Evolutionary conservation across 2,888 invertebrate genomes (phyloP).

Genomic region (Cryptophagus acutangulus): DNA sequence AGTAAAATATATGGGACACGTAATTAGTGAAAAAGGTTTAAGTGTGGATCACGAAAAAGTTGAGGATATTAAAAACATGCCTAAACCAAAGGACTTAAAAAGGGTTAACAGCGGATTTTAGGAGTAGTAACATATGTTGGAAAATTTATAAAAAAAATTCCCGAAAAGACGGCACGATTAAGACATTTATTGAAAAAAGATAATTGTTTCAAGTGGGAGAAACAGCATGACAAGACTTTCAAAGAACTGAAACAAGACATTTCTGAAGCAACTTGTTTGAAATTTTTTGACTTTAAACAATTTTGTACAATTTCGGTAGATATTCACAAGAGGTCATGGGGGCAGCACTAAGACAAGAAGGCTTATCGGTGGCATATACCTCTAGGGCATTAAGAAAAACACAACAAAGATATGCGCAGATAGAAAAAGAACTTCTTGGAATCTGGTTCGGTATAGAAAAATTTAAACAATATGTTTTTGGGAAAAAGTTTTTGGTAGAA

Average conservation of each 20-base stretch:
- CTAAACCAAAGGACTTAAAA: not conserved
- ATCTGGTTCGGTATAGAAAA: constrained; percentile 11
- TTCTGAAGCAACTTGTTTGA: constrained; percentile 14
- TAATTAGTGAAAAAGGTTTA: too few species aligned
- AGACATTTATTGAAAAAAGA: constrained; percentile 20
- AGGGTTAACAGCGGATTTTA: constrained; percentile 19
- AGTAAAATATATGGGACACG: too few species aligned
- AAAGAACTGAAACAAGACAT: constrained; percentile 15
- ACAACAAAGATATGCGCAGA: constrained; percentile 31
- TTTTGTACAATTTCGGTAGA: constrained; percentile 17
- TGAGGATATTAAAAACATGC: not conserved
- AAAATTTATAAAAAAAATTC: constrained; percentile 20
- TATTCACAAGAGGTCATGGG: constrained; percentile 18
- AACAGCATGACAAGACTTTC: constrained; percentile 9
- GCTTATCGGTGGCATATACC: constrained; percentile 15
- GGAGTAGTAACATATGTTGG: constrained; percentile 23
- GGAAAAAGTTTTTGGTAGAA: constrained; percentile 19
- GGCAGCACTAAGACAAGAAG: constrained; percentile 17
- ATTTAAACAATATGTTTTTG: constrained; percentile 22
- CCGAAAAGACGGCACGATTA: constrained; percentile 16
- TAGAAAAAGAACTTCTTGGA: constrained; percentile 15
- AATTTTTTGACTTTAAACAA: constrained; percentile 16
- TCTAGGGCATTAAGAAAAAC: constrained; percentile 19
- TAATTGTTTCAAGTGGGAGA: constrained; percentile 14
- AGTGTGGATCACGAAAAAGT: not conserved